Percentiles rank a stretch among this genome's conserved stretches.
Conservation (phyloP, 2,888 invertebrate genomes). For the Busseola fusca region DNA sequence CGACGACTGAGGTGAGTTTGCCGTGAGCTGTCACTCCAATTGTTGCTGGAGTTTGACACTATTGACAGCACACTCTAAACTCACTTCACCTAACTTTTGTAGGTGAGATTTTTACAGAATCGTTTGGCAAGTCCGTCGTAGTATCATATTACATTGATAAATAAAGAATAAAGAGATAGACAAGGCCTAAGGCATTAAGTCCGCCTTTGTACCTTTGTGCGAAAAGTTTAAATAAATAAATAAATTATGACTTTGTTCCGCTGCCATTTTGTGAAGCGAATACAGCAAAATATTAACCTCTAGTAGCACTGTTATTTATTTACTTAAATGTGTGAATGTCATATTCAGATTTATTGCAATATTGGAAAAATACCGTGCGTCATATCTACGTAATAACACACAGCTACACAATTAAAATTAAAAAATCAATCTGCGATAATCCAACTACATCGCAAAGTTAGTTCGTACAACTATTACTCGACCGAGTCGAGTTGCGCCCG, state of each 20-base stretch:
- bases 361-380: constrained; percentile 12
- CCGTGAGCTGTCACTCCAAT: too few species aligned
- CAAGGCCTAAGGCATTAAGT: too few species aligned
- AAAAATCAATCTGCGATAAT: constrained; percentile 68
- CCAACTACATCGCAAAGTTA: constrained; percentile 66
- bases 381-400: background rate
- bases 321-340: constrained; percentile 11
- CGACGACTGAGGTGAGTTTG: too few species aligned
- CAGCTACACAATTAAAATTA: constrained; percentile 50
- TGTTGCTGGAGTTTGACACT: too few species aligned
- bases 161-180: too few species aligned
- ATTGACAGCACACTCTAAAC: too few species aligned
- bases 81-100: too few species aligned
- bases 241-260: background rate
- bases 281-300: background rate
- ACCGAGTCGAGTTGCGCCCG: constrained; percentile 63
- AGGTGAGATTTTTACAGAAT: too few species aligned
- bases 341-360: constrained; percentile 19
- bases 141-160: constrained; percentile 1
- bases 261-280: constrained; percentile 5
- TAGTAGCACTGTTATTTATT: background rate
- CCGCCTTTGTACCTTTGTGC: too few species aligned
- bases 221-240: too few species aligned
- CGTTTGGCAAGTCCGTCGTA: background rate
- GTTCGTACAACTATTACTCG: constrained; percentile 64